Base-by-base conservation (phyloP, 2,797 vertebrate species). In the Epinephelus awoara region DNA sequence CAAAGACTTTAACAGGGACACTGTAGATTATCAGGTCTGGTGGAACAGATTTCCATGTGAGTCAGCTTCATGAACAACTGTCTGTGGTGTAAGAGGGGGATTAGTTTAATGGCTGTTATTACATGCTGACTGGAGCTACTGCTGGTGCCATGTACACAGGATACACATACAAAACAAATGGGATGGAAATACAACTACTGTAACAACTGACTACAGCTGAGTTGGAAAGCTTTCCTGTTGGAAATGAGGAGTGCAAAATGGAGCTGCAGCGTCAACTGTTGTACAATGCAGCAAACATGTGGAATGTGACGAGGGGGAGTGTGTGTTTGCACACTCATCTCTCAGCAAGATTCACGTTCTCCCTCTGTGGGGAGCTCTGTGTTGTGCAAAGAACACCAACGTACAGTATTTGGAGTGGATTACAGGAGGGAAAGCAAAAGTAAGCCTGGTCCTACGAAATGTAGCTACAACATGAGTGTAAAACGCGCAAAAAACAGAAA, bases 191-290 rank as follows among this genome's bases (percentile, higher is more conserved):
- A 59, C n/a, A 78, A 9, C 54, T 5, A 42, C 21, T 13, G 11
- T 47, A 46, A 38, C 17, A 25, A 38, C 3, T 11, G 4, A 46
- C 57, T 25, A 17, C 29, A 51, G 34, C 0, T 13, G 15, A 38
- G 50, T 13, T 21, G 19, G 34, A 34, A 34, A 34, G 34, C 34
- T 34, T 8, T 34, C 34, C 34, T 34, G 34, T 34, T 34, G 34
- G 42, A 67, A 58, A 66, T 50, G 40, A 38, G 70, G 49, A 46
- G 61, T 40, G 51, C 44, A 76, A 63, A 72, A 57, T 55, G 34
- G 23, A 64, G 46, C 44, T 63, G 50, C 34, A 23, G 34, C 2
- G 1, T 23, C 9, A 4, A 52, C 40, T 64, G 11, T 23, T 34
- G 12, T 25, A 50, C 38, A 72, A 38, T 42, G 14, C 42, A 59